phyloP scores from a whole-genome alignment of 1,140 invertebrate genomes.

The Drepana arcuata region DNA sequence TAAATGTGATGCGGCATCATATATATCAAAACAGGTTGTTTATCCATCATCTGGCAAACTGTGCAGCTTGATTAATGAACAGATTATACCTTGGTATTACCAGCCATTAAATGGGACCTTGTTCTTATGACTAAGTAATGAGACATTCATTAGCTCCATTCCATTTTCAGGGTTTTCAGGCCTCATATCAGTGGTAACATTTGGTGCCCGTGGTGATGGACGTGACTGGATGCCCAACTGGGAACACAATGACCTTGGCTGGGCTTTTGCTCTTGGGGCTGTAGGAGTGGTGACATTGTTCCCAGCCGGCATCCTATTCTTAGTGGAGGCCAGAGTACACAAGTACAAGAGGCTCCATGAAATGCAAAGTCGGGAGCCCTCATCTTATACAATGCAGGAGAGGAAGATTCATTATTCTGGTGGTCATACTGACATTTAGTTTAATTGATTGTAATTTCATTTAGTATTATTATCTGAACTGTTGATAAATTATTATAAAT shows the following conservation, averaged over 20 bases:
- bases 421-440: constrained; percentile 74
- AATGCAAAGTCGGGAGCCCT: constrained; percentile 75
- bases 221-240: constrained; percentile 97
- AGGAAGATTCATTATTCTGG: constrained; percentile 57
- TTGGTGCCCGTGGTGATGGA: constrained; percentile 91
- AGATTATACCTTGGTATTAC: no score
- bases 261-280: constrained; percentile 92
- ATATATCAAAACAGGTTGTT: no score
- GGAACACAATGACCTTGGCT: constrained; percentile 95
- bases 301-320: constrained; percentile 82
- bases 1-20: no score
- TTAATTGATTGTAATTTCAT: no score
- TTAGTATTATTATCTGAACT: no score
- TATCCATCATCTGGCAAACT: no score
- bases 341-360: constrained; percentile 79
- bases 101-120: no score
- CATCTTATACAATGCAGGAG: constrained; percentile 75
- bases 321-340: constrained; percentile 85
- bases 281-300: constrained; percentile 82
- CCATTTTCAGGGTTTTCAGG: constrained; percentile 82
- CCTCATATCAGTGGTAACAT: constrained; percentile 75
- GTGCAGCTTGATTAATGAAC: no score
- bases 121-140: no score
- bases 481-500: no score
- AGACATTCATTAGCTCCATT: no score